Evolutionary conservation across 1,140 invertebrate species (phyloP), one percentile per base, ranked within the genome.

Genomic region (Diorhabda sublineata): DNA sequence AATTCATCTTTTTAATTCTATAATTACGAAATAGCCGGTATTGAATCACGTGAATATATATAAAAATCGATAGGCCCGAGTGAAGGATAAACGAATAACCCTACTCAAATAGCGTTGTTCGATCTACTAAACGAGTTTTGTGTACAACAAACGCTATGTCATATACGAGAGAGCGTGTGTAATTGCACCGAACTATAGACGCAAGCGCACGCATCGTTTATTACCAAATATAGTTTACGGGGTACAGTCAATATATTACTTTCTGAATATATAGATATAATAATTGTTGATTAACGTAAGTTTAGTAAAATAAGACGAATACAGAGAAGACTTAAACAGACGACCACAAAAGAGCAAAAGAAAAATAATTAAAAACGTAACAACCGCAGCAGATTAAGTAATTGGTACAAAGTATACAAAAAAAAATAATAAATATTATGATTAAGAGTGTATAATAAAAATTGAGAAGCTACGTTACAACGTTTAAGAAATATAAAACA

Each of bases 141-240:
- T 43, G 61, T 43, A 9, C 42, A 44, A 62, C 42, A 44, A 62
- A 44, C 26, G 61, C n/a, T n/a, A 42, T 44, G 44, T 62, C 42
- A 62, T 44, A 60, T 7, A 26, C 26, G 26, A 6, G 42, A 60
- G 58, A 26, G 58, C 11, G 58, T 26, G 58, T 41, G 11, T 26
- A 60, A 60, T 41, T 41, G 11, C 58, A 60, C 58, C 58, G 58
- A 9, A 56, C 52, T 7, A 56, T 60, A 42, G 2, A 60, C 58
- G 11, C 47, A 52, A 8, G 47, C 47, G 47, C 47, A 52, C 47
- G 47, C 47, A 4, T 52, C 47, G 6, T 52, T 52, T 52, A 52
- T 8, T 52, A 52, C 6, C 2, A 4, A 4, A 52, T 52, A n/a
- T n/a, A n/a, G 2, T 52, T 52, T 52, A 52, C 47, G 4, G n/a